A percentile compares a stretch with the other conserved stretches of the same genome.
Evolutionary conservation across 2,113 vertebrate species (phyloP).

Genomic region (Coptodon bakossiorum): DNA sequence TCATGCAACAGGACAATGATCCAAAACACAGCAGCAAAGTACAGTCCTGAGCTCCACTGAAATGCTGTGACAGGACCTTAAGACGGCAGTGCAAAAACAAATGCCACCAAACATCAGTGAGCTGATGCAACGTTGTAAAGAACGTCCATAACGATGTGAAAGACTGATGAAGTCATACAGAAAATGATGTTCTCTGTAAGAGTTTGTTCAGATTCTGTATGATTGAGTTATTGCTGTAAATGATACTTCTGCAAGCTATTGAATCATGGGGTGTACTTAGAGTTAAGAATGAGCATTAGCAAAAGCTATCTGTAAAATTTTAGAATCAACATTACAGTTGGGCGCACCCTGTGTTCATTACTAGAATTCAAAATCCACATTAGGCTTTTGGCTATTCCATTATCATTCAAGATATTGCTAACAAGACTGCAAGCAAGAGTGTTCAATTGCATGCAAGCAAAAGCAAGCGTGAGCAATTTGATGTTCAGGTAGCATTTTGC

Average conservation of each 20-base stretch:
- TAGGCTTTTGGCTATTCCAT: constrained; percentile 26
- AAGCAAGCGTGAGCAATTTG: not conserved
- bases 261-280: not conserved
- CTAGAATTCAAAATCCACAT: constrained; percentile 30
- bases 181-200: not conserved
- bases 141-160: not conserved
- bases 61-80: not conserved
- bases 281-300: not conserved
- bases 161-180: not conserved
- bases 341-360: not conserved
- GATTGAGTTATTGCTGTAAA: not conserved
- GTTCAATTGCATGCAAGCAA: constrained; percentile 44
- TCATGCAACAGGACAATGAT: not conserved
- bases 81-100: not conserved
- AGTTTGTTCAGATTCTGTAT: not conserved
- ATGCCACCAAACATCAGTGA: not conserved
- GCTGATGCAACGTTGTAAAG: not conserved
- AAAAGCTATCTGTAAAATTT: not conserved
- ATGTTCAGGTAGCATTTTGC: constrained; percentile 41
- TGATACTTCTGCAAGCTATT: not conserved
- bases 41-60: not conserved
- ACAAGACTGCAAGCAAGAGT: not conserved
- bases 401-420: constrained; percentile 44
- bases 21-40: not conserved
- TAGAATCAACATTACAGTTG: not conserved